Evolutionary conservation across 2,888 invertebrate genomes (phyloP).

Genomic region (Lithophane semibrunnea): DNA sequence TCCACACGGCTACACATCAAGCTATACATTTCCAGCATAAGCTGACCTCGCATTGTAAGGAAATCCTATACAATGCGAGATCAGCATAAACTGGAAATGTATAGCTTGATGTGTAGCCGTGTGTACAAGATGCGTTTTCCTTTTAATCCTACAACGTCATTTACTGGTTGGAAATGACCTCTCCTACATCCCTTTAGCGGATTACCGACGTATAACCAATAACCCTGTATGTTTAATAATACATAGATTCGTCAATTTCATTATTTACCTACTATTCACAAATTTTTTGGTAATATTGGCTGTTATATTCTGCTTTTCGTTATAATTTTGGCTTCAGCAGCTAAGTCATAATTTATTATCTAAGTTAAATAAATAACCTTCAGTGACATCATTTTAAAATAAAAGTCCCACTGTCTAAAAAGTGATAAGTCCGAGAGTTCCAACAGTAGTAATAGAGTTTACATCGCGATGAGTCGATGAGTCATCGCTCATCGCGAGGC

Average conservation of each 20-base stretch:
- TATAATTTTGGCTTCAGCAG: background rate
- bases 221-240: too few species aligned
- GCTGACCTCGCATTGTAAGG: too few species aligned
- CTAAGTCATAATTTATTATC: background rate
- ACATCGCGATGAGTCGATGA: constrained; percentile 31
- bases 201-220: too few species aligned
- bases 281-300: background rate
- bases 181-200: too few species aligned
- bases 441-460: constrained; percentile 5
- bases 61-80: too few species aligned
- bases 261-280: too few species aligned
- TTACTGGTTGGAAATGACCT: too few species aligned
- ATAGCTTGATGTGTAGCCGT: too few species aligned
- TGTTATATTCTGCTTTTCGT: background rate
- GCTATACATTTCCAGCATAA: too few species aligned
- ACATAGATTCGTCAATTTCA: background rate
- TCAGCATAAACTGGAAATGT: too few species aligned
- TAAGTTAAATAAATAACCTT: background rate
- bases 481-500: constrained; percentile 29
- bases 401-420: background rate
- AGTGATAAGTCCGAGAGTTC: constrained; percentile 2
- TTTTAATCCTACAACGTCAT: background rate
- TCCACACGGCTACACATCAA: too few species aligned
- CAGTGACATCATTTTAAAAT: background rate
- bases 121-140: background rate